These are phyloP conservation scores for Blennius ocellaris DNA, from an alignment of 2,113 vertebrate genomes.

Conservation along the genomic window DNA sequence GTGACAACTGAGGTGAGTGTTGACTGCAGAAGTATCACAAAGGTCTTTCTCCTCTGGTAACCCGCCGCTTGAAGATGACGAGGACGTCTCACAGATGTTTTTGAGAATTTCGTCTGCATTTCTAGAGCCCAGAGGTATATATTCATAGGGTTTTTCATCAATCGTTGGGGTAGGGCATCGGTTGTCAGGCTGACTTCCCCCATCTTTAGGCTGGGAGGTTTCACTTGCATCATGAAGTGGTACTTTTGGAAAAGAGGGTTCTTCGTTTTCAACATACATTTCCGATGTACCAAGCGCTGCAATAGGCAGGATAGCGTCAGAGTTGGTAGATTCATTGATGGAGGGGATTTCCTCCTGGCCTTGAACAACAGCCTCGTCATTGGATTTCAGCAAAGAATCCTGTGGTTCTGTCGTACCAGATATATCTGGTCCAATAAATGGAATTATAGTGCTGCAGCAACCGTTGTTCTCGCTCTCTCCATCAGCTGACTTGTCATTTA, in stretches of 20 bases:
- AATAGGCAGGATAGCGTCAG: slow-evolving; percentile 1
- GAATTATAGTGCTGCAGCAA: slow-evolving; percentile 23
- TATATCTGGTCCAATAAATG: slow-evolving; percentile 33
- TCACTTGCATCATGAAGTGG: slow-evolving; percentile 13
- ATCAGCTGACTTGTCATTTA: not conserved
- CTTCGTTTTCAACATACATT: not conserved
- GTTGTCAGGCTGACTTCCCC: slow-evolving; percentile 17
- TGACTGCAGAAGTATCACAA: not conserved
- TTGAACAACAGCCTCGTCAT: slow-evolving; percentile 13
- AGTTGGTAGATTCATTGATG: not conserved
- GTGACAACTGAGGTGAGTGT: not conserved
- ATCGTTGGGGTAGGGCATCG: slow-evolving; percentile 58
- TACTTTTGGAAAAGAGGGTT: slow-evolving; percentile 1
- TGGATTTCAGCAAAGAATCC: not conserved
- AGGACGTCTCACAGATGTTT: no score
- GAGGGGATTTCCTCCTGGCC: slow-evolving; percentile 19
- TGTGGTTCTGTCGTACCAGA: not conserved
- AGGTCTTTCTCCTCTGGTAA: no score
- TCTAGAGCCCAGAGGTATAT: not conserved
- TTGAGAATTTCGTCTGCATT: no score
- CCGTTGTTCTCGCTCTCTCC: not conserved
- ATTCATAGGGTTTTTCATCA: slow-evolving; percentile 46
- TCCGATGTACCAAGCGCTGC: not conserved
- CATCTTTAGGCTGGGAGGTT: not conserved
- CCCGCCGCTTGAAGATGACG: no score